These are phyloP conservation scores for Eupithecia abbreviata DNA, from an alignment of 2,888 invertebrate genomes.

Conservation along the genomic window DNA sequence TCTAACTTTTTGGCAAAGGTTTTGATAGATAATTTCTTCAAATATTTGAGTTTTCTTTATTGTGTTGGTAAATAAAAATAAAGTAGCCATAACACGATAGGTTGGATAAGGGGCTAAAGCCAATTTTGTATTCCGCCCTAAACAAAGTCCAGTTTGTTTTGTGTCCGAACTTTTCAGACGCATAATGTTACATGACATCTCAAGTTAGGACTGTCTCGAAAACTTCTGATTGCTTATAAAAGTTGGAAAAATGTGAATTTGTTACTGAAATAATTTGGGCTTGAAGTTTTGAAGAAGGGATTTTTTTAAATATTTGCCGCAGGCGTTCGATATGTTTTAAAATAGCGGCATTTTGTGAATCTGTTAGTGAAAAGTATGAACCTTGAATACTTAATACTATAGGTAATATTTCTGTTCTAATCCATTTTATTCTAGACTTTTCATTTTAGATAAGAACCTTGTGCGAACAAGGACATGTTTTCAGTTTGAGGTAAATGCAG, in stretches of 20 bases:
- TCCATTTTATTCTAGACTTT: background rate
- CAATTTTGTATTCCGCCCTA: slow-evolving; percentile 24
- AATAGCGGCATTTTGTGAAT: background rate
- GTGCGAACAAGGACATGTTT: slow-evolving; percentile 2
- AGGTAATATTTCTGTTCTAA: too few relatives aligned
- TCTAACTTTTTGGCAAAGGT: background rate
- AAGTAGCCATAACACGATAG: slow-evolving; percentile 1
- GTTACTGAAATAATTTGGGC: slow-evolving; percentile 31
- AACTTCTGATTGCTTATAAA: slow-evolving; percentile 35
- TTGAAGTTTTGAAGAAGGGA: slow-evolving; percentile 17
- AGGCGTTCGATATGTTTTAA: background rate
- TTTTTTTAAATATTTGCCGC: slow-evolving; percentile 10
- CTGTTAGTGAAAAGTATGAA: background rate
- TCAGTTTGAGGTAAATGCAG: slow-evolving; percentile 17
- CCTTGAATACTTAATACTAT: background rate
- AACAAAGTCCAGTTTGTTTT: slow-evolving; percentile 36
- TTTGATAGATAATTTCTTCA: background rate
- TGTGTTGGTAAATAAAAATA: slow-evolving; percentile 8
- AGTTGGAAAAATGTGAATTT: slow-evolving; percentile 35
- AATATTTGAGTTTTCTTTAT: background rate
- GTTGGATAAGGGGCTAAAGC: background rate
- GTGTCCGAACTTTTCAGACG: slow-evolving; percentile 50
- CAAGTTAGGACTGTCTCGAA: slow-evolving; percentile 23
- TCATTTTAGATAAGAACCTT: background rate
- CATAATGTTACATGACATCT: slow-evolving; percentile 41